phyloP scores from a whole-genome alignment of 2,113 vertebrate species.

The Myrmecophaga tridactyla region DNA sequence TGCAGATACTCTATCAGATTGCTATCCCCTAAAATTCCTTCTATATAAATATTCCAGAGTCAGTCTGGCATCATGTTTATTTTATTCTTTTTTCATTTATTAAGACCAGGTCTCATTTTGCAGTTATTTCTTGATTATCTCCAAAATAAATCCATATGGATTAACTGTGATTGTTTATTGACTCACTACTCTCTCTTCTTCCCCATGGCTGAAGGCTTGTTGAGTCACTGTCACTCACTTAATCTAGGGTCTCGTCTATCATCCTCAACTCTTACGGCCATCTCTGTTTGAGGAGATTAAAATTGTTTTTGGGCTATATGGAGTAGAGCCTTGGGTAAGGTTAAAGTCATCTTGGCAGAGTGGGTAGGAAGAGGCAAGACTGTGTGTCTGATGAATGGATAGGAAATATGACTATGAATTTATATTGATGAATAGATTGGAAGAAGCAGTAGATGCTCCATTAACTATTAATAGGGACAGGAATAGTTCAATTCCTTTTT shows the following conservation, averaged over 20 bases:
- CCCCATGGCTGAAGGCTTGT: neutral
- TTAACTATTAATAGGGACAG: neutral
- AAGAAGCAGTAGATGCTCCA: conserved; percentile 23
- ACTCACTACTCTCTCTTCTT: neutral
- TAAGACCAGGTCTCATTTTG: conserved; percentile 8
- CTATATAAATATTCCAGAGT: conserved; percentile 27
- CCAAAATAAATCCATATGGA: neutral
- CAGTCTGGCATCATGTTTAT: conserved; percentile 8
- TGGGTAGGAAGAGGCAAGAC: conserved; percentile 22
- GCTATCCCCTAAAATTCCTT: neutral
- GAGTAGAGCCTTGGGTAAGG: neutral
- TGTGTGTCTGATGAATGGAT: neutral
- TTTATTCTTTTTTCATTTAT: conserved; percentile 24
- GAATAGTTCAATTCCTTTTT: neutral
- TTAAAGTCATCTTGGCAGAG: conserved; percentile 23
- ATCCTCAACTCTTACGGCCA: neutral
- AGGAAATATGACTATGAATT: neutral
- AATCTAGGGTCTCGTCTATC: neutral
- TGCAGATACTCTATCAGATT: neutral
- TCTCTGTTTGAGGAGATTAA: neutral
- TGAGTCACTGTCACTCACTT: neutral
- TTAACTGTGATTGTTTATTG: conserved; percentile 48
- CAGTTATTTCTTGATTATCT: conserved; percentile 22
- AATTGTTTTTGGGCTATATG: conserved; percentile 10
- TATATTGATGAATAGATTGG: conserved; percentile 19